Conservation (phyloP, 2,888 invertebrate genomes). For the Acleris holmiana region DNA sequence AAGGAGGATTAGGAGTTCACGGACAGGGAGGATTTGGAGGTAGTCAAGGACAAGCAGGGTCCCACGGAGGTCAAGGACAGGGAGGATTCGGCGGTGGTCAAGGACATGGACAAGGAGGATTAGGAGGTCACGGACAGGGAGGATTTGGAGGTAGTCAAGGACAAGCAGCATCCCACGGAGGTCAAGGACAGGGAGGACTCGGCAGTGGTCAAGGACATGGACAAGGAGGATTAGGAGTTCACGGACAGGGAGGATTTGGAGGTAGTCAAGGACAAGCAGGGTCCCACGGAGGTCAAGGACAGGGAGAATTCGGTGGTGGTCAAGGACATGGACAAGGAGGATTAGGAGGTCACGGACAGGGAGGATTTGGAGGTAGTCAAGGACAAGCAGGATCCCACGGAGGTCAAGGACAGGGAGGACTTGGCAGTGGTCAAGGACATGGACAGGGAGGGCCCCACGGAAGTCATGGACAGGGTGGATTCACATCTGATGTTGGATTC, state of each 20-base stretch:
- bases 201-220: not conserved
- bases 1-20: no score
- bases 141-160: no score
- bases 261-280: no score
- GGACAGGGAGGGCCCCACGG: conserved; percentile 8
- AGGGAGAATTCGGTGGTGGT: not conserved
- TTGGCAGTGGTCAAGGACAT: not conserved
- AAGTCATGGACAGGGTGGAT: not conserved
- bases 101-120: not conserved
- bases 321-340: conserved; percentile 13
- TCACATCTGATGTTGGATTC: not conserved
- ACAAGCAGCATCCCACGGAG: no score
- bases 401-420: conserved; percentile 6
- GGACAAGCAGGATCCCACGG: not conserved
- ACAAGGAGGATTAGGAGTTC: conserved; percentile 9
- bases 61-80: not conserved
- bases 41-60: not conserved
- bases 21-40: not conserved
- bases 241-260: conserved; percentile 5
- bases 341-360: conserved; percentile 16
- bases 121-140: not conserved
- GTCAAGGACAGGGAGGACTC: not conserved
- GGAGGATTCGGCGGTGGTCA: conserved; percentile 12
- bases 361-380: conserved; percentile 3
- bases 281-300: no score